Evolutionary conservation across 2,113 vertebrate genomes (phyloP).

Genomic region (Vireo altiloquus): DNA sequence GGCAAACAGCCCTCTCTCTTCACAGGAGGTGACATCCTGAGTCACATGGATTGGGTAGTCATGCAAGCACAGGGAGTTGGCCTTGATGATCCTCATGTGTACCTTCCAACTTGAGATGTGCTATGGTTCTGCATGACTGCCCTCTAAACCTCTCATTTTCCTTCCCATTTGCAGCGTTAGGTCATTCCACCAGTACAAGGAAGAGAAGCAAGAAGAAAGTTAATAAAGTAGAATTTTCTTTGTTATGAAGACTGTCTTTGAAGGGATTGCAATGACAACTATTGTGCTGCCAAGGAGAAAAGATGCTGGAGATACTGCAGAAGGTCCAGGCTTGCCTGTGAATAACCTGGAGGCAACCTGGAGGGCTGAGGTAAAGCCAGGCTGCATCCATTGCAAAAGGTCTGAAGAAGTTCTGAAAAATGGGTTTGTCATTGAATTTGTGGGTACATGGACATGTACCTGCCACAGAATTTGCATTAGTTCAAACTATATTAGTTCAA

Average conservation of each 20-base stretch:
- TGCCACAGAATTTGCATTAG: neutral
- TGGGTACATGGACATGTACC: neutral
- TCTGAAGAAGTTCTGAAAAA: neutral
- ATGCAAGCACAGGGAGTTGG: neutral
- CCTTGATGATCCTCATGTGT: neutral
- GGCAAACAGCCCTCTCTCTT: neutral
- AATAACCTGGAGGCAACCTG: neutral
- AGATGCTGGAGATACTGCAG: neutral
- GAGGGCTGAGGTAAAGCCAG: neutral
- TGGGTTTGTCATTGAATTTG: neutral
- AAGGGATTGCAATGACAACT: neutral
- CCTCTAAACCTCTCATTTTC: neutral
- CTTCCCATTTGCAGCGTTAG: neutral
- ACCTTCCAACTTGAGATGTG: neutral
- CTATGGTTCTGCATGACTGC: neutral
- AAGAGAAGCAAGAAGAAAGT: neutral
- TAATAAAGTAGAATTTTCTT: neutral
- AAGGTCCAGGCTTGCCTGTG: neutral
- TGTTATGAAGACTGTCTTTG: neutral
- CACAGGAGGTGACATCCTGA: neutral
- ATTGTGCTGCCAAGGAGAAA: neutral
- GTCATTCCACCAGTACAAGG: neutral
- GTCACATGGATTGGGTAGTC: neutral
- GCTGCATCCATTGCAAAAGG: neutral
- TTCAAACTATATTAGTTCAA: neutral